Base-by-base conservation (phyloP, 2,888 invertebrate genomes). In the Ophion ellenae region DNA sequence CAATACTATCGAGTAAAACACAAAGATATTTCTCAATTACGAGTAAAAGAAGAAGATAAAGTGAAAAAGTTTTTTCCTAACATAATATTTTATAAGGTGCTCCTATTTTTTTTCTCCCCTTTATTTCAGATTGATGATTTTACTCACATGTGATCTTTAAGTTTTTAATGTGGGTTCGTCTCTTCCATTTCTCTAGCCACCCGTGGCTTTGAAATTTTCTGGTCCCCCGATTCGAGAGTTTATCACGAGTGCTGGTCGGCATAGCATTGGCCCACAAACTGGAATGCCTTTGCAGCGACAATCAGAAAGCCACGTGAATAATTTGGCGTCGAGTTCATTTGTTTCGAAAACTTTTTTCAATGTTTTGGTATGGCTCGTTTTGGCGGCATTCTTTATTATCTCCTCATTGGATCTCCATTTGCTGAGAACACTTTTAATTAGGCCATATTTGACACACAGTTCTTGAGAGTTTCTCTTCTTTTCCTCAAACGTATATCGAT, bases 101-200 rank as follows among this genome's bases (percentile, higher is more conserved):
- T 4, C 3, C 32, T 32, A 4, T 32, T 32, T 66, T 73, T 69
- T 75, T 75, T 73, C 73, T 57, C 73, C n/a, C 61, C 40, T 79
- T 64, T 79, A 79, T 79, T 79, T 79, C 20, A 63, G 47, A 81
- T 61, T 67, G 47, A 67, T 69, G 53, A 80, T 80, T 75, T 80
- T 47, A 70, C 71, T 69, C 32, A 80, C 32, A 2, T 32, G 32
- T 32, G 4, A 32, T 32, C 32, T 32, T 32, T 32, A 32, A 2
- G 0, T 32, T 75, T 84, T 84, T 84, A 63, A 84, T 71, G 57
- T 80, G 80, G 57, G 36, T 84, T 76, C 75, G 84, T 75, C 24
- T 76, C 32, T 81, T 84, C 84, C 80, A 84, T 84, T 80, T 84
- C n/a, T 84, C 84, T 53, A 84, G 71, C 80, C 84, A 84, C 32